Percentiles rank a stretch among this genome's conserved stretches.
Evolutionary conservation across 1,140 invertebrate species (phyloP).

Genomic region (Aricia agestis): DNA sequence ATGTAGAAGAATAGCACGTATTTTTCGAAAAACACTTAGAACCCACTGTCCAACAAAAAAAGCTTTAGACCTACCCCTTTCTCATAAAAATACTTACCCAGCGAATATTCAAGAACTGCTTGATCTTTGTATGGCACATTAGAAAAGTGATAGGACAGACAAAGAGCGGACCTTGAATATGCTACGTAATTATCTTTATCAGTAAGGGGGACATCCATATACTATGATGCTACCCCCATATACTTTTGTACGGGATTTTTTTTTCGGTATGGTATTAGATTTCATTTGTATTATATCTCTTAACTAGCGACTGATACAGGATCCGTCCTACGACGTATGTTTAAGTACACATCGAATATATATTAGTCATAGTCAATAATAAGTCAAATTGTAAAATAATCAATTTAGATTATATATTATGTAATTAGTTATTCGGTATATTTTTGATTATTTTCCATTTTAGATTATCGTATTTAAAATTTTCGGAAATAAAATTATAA

Average conservation of each 20-base stretch:
- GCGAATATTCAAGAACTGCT: too few species aligned
- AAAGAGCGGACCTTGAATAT: too few species aligned
- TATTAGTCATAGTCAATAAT: constrained; percentile 40
- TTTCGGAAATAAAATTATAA: constrained; percentile 55
- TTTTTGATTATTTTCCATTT: constrained; percentile 55
- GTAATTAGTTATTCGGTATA: constrained; percentile 21
- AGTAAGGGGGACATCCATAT: background rate
- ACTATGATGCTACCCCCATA: background rate
- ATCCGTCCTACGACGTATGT: constrained; percentile 21
- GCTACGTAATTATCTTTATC: background rate
- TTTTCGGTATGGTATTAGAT: background rate
- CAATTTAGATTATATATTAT: constrained; percentile 38
- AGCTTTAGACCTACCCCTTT: background rate
- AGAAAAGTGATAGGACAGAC: too few species aligned
- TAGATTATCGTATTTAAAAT: constrained; percentile 63
- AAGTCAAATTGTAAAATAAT: constrained; percentile 63
- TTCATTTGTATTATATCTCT: background rate
- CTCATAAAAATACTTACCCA: too few species aligned
- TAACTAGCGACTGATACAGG: constrained; percentile 23
- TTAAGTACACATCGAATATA: constrained; percentile 37
- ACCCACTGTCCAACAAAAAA: background rate
- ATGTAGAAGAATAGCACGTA: too few species aligned
- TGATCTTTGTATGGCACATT: too few species aligned
- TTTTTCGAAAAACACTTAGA: too few species aligned
- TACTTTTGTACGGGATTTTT: constrained; percentile 6